Evolutionary conservation across 2,888 invertebrate species (phyloP).

Genomic region (Antheraea assamensis): DNA sequence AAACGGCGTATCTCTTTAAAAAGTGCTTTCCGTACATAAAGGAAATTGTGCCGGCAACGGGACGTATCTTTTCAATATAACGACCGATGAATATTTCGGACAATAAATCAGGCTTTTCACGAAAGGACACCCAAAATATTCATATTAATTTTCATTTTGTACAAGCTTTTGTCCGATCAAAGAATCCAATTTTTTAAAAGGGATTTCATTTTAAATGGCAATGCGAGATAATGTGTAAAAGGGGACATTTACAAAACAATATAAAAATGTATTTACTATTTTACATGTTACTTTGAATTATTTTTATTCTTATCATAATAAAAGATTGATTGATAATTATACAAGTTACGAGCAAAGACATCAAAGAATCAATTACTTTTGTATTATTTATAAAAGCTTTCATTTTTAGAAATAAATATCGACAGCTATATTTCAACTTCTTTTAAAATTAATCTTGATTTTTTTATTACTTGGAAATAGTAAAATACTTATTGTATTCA

Average conservation of each 20-base stretch:
- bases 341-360: too few relatives aligned
- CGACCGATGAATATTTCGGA: slow-evolving; percentile 38
- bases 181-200: neutral
- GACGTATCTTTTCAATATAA: slow-evolving; percentile 44
- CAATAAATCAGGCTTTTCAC: slow-evolving; percentile 40
- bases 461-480: neutral
- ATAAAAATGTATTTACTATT: neutral
- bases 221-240: neutral
- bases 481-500: neutral
- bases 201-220: neutral
- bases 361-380: too few relatives aligned
- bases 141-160: slow-evolving; percentile 15
- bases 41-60: slow-evolving; percentile 32
- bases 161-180: slow-evolving; percentile 1
- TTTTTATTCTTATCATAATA: neutral
- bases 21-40: slow-evolving; percentile 57
- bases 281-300: neutral
- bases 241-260: neutral
- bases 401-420: too few relatives aligned
- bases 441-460: too few relatives aligned
- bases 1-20: slow-evolving; percentile 73
- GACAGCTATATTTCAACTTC: too few relatives aligned
- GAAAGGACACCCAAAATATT: slow-evolving; percentile 16
- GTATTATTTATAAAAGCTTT: too few relatives aligned
- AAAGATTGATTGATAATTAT: too few relatives aligned